Conservation (phyloP, 2,797 vertebrate genomes). For the Pantherophis vulpinus region DNA sequence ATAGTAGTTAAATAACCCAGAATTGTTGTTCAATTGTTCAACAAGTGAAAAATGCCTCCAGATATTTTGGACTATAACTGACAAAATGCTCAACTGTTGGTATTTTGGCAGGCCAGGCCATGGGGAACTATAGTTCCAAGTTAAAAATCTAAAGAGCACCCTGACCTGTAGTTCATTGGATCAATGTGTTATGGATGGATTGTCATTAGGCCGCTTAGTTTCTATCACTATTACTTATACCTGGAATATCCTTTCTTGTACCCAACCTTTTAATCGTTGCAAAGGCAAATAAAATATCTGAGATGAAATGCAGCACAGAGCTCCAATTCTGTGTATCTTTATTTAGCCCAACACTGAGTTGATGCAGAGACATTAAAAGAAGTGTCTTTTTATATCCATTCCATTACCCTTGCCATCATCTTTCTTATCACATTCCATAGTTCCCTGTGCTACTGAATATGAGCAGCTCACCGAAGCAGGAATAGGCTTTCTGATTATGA, state of each 20-base stretch:
- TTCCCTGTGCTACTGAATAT: neutral
- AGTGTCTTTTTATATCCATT: neutral
- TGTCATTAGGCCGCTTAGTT: neutral
- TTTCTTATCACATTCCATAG: neutral
- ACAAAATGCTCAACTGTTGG: neutral
- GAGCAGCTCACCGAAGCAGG: neutral
- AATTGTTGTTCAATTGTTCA: neutral
- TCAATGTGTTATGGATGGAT: neutral
- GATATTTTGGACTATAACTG: neutral
- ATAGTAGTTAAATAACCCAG: neutral
- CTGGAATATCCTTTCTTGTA: too few relatives aligned
- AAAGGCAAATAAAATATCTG: neutral
- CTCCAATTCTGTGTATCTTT: neutral
- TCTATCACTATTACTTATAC: neutral
- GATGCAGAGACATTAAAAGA: neutral
- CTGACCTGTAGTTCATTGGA: neutral
- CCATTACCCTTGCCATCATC: neutral
- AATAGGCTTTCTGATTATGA: neutral
- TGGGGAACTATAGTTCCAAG: neutral
- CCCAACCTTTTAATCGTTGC: neutral
- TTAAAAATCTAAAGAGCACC: neutral
- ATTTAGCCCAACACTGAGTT: neutral
- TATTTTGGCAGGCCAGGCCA: neutral
- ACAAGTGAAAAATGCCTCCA: neutral
- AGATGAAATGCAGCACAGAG: neutral